Evolutionary conservation across 1,140 invertebrate genomes (phyloP).

Genomic region (Hormaphis cornu): DNA sequence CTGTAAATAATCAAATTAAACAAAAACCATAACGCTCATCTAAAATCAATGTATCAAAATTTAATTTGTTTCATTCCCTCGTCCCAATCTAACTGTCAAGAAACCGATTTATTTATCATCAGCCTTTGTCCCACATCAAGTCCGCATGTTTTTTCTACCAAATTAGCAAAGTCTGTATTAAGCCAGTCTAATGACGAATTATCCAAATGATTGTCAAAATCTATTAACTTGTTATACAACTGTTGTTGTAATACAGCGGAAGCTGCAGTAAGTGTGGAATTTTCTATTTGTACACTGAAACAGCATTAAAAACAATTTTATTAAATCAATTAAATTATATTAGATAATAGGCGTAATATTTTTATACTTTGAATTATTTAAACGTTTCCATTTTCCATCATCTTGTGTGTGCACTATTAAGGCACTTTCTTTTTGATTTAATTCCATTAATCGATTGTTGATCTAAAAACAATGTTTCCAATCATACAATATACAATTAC

Average conservation of each 20-base stretch:
- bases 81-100: conserved; percentile 28
- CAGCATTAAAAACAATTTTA: conserved; percentile 20
- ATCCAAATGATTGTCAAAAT: conserved; percentile 89
- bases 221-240: conserved; percentile 60
- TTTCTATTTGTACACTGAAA: conserved; percentile 41
- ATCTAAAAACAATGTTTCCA: not conserved
- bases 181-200: conserved; percentile 71
- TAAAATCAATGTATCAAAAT: conserved; percentile 17
- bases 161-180: conserved; percentile 45
- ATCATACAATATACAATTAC: not conserved
- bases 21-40: not conserved
- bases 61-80: conserved; percentile 31
- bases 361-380: conserved; percentile 43
- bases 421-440: conserved; percentile 26
- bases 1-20: not conserved
- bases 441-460: conserved; percentile 14
- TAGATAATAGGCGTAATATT: conserved; percentile 16
- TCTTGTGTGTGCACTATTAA: conserved; percentile 1
- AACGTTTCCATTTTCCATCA: conserved; percentile 35
- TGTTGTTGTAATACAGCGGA: conserved; percentile 57
- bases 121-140: not conserved
- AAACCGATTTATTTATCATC: conserved; percentile 14
- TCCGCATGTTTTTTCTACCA: conserved; percentile 20
- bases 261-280: conserved; percentile 52
- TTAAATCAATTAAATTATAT: not conserved